phyloP scores from a whole-genome alignment of 2,888 invertebrate genomes.

The Colletes collaris region DNA sequence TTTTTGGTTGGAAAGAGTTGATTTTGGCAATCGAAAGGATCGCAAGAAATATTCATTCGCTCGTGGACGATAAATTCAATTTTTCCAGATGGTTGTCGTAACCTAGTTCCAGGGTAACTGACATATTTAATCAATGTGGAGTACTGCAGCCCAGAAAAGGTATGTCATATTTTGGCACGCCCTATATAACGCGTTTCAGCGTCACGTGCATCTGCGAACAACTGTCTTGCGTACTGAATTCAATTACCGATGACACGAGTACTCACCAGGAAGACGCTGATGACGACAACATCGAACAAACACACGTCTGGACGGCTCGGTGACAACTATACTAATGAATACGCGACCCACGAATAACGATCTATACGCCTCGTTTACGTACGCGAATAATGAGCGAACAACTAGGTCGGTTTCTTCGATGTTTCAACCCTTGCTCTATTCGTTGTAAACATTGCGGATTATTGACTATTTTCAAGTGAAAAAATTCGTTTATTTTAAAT shows the following conservation, averaged over 20 bases:
- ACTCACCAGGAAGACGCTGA: slow-evolving; percentile 32
- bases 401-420: not conserved
- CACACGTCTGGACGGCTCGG: slow-evolving; percentile 10
- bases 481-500: too few species aligned
- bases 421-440: not conserved
- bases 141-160: not conserved
- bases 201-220: slow-evolving; percentile 22
- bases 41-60: too few species aligned
- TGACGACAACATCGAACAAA: slow-evolving; percentile 24
- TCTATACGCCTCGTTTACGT: not conserved
- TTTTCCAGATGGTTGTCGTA: too few species aligned
- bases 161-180: not conserved
- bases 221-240: slow-evolving; percentile 41
- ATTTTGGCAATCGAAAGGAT: too few species aligned
- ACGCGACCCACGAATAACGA: slow-evolving; percentile 9
- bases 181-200: slow-evolving; percentile 15
- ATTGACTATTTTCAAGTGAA: too few species aligned
- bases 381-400: slow-evolving; percentile 2
- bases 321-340: slow-evolving; percentile 36
- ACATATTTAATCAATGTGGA: not conserved
- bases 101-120: not conserved
- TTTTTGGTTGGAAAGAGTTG: too few species aligned
- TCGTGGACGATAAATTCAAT: too few species aligned
- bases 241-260: slow-evolving; percentile 57
- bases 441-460: too few species aligned